A percentile compares a stretch with the other conserved stretches of the same genome.
Evolutionary conservation across 2,113 vertebrate species (phyloP).

Genomic region (Talpa occidentalis): DNA sequence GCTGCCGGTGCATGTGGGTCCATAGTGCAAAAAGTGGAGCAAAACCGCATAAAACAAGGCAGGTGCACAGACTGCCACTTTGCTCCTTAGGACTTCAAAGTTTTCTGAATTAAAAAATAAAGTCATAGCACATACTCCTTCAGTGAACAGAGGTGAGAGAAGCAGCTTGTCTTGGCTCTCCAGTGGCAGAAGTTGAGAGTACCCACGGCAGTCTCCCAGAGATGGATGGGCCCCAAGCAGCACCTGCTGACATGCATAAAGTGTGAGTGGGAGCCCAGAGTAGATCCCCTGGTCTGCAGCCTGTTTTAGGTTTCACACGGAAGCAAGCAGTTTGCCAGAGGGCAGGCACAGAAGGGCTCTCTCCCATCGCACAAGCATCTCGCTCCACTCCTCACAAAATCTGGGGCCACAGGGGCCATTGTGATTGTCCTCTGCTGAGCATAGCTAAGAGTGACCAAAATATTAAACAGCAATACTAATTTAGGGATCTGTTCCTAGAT

Average conservation of each 20-base stretch:
- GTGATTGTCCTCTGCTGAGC: background rate
- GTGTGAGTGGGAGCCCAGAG: background rate
- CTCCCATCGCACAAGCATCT: background rate
- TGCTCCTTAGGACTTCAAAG: constrained; percentile 77
- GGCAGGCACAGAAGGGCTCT: background rate
- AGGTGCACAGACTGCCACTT: constrained; percentile 78
- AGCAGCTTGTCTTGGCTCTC: constrained; percentile 64
- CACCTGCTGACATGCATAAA: background rate
- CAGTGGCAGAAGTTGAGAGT: constrained; percentile 18
- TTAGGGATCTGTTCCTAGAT: background rate
- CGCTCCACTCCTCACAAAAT: background rate
- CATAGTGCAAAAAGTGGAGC: constrained; percentile 69
- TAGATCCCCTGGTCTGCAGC: background rate
- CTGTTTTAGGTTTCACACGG: background rate
- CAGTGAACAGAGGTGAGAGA: constrained; percentile 65
- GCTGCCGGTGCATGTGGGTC: constrained; percentile 69
- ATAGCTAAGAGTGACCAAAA: background rate
- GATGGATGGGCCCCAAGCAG: accelerated
- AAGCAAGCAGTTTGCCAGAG: background rate
- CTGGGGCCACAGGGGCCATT: background rate
- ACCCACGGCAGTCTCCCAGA: background rate
- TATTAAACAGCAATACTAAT: background rate
- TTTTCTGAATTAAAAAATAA: constrained; percentile 81
- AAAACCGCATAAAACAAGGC: constrained; percentile 76
- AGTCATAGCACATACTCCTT: constrained; percentile 62